Evolutionary conservation across 2,113 vertebrate genomes (phyloP).

Genomic region (Perca fluviatilis): DNA sequence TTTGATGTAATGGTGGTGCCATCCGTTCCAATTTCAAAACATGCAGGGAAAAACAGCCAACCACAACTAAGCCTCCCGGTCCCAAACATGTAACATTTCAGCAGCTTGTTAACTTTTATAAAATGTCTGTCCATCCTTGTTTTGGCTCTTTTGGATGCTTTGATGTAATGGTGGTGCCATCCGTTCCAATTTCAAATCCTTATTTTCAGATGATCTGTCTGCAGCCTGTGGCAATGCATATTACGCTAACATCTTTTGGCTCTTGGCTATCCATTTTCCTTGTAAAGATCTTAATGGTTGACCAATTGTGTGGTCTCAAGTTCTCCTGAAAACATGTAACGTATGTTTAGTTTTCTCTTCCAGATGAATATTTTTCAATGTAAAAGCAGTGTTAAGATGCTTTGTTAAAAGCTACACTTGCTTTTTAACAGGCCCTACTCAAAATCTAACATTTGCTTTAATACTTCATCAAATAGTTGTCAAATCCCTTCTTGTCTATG

Average conservation of each 20-base stretch:
- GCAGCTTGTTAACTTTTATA: slow-evolving; percentile 4
- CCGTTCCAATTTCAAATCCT: neutral
- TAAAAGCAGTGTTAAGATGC: neutral
- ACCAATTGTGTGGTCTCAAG: slow-evolving; percentile 21
- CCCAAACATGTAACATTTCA: neutral
- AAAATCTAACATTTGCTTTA: neutral
- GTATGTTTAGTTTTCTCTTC: slow-evolving; percentile 5
- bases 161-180: neutral
- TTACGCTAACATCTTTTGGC: slow-evolving; percentile 22
- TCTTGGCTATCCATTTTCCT: slow-evolving; percentile 8
- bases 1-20: neutral
- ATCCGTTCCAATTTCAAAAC: neutral
- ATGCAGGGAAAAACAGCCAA: no score
- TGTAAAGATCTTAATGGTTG: neutral
- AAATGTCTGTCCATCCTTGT: neutral
- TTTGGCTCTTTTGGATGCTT: neutral
- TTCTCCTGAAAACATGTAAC: slow-evolving; percentile 12
- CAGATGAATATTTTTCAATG: slow-evolving; percentile 17
- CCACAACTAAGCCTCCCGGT: neutral
- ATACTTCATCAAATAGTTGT: neutral
- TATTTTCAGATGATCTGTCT: slow-evolving; percentile 6
- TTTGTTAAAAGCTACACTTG: neutral
- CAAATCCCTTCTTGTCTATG: neutral
- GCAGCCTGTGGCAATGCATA: neutral
- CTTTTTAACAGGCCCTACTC: neutral